Conservation (phyloP, 1,140 invertebrate genomes). For the Caenorhabditis latens region DNA sequence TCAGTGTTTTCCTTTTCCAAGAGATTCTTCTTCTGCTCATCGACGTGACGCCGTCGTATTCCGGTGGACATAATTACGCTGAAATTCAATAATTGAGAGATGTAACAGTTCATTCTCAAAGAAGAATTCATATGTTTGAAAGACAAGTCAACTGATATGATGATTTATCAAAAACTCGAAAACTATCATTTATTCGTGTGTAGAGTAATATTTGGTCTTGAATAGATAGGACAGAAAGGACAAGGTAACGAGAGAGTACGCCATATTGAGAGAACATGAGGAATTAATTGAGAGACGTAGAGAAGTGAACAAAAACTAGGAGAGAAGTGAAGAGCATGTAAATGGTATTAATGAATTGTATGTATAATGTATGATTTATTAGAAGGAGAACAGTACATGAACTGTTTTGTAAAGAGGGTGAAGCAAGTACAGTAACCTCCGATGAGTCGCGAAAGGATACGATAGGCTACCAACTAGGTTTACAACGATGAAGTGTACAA, state of each 20-base stretch:
- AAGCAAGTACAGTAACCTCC: too few species aligned
- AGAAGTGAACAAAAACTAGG: neutral
- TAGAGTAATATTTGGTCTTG: neutral
- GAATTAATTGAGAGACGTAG: neutral
- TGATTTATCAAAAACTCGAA: too few species aligned
- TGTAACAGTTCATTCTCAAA: too few species aligned
- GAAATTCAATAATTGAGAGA: too few species aligned
- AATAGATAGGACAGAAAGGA: constrained; percentile 14
- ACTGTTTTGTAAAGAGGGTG: too few species aligned
- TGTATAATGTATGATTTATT: constrained; percentile 1
- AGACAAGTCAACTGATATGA: too few species aligned
- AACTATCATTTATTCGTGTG: neutral
- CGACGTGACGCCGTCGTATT: constrained; percentile 23
- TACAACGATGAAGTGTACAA: too few species aligned
- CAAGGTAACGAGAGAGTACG: neutral
- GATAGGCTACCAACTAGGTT: too few species aligned
- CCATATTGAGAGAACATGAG: neutral
- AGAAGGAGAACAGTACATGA: too few species aligned
- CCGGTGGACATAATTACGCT: neutral
- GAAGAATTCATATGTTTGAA: too few species aligned
- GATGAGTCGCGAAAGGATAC: too few species aligned
- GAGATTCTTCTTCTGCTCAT: constrained; percentile 31
- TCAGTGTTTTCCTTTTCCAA: neutral
- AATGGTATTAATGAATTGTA: neutral
- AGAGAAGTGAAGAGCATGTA: neutral